Percentiles rank a stretch among this genome's conserved stretches.
Evolutionary conservation across 2,113 vertebrate genomes (phyloP).

Genomic region (Coturnix japonica): DNA sequence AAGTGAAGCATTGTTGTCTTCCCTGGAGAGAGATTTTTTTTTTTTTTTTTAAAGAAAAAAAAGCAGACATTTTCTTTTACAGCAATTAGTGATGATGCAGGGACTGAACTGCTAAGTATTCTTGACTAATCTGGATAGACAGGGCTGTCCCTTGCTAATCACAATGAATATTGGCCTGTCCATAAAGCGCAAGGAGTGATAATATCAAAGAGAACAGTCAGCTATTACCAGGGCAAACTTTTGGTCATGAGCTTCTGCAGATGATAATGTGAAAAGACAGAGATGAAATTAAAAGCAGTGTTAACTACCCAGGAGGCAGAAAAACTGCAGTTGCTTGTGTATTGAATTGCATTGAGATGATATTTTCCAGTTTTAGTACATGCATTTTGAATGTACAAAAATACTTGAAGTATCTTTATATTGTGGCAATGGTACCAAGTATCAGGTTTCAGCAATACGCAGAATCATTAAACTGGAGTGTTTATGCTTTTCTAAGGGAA

Average conservation of each 20-base stretch:
- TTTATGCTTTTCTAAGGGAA: too few species aligned
- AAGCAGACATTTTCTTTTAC: conserved; percentile 55
- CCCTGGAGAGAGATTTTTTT: not conserved
- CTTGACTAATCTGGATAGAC: conserved; percentile 78
- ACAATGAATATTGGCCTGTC: conserved; percentile 78
- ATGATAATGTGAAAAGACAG: conserved; percentile 70
- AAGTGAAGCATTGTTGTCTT: not conserved
- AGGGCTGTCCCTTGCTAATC: conserved; percentile 79
- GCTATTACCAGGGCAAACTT: conserved; percentile 75
- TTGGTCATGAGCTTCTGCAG: conserved; percentile 66
- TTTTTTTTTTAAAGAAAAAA: too few species aligned
- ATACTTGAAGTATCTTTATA: not conserved
- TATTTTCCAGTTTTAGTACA: conserved; percentile 1
- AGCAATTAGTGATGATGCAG: conserved; percentile 68
- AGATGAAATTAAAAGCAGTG: conserved; percentile 76
- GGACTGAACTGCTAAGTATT: conserved; percentile 67
- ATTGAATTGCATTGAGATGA: not conserved
- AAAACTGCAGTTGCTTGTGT: conserved; percentile 11
- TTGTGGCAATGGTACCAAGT: not conserved
- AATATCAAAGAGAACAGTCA: conserved; percentile 82
- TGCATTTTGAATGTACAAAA: not conserved
- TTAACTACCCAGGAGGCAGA: conserved; percentile 69
- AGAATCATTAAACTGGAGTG: not conserved
- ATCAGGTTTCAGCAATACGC: not conserved
- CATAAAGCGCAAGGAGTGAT: conserved; percentile 70